phyloP scores from a whole-genome alignment of 64 coral and sea anemone species.

The Pachyseris speciosa region DNA sequence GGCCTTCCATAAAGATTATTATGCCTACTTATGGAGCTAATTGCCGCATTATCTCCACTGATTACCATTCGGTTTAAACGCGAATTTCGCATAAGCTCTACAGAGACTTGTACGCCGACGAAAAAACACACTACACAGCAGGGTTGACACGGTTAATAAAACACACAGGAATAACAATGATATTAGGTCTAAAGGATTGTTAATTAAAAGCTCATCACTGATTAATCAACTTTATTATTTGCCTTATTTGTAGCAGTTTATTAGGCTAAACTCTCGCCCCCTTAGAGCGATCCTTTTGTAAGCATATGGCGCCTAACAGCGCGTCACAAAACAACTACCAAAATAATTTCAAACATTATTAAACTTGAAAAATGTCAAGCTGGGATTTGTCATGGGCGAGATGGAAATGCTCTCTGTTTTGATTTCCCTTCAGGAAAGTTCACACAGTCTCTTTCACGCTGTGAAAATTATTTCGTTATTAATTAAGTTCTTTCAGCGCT shows the following conservation, averaged over 20 bases:
- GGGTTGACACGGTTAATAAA: constrained; percentile 54
- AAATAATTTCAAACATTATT: constrained; percentile 67
- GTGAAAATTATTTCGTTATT: constrained; percentile 57
- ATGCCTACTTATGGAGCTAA: neutral
- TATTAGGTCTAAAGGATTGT: constrained; percentile 66
- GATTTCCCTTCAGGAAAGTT: constrained; percentile 28
- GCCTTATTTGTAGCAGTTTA: constrained; percentile 78
- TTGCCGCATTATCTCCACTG: neutral
- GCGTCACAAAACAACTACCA: constrained; percentile 6
- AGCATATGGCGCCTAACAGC: neutral
- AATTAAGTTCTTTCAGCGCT: constrained; percentile 56
- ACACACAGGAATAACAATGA: constrained; percentile 52
- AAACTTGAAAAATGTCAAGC: constrained; percentile 59
- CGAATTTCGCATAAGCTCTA: neutral
- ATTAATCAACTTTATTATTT: constrained; percentile 84
- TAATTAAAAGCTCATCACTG: constrained; percentile 69
- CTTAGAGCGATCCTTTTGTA: constrained; percentile 27
- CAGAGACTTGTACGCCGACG: no score
- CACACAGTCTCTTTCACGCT: constrained; percentile 22
- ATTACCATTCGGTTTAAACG: neutral
- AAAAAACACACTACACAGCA: neutral
- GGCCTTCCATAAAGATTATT: constrained; percentile 49
- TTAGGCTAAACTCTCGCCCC: constrained; percentile 71
- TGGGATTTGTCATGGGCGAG: constrained; percentile 15
- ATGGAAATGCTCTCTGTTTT: constrained; percentile 11